phyloP scores from a whole-genome alignment of 2,113 vertebrate genomes.

The Daboia siamensis region DNA sequence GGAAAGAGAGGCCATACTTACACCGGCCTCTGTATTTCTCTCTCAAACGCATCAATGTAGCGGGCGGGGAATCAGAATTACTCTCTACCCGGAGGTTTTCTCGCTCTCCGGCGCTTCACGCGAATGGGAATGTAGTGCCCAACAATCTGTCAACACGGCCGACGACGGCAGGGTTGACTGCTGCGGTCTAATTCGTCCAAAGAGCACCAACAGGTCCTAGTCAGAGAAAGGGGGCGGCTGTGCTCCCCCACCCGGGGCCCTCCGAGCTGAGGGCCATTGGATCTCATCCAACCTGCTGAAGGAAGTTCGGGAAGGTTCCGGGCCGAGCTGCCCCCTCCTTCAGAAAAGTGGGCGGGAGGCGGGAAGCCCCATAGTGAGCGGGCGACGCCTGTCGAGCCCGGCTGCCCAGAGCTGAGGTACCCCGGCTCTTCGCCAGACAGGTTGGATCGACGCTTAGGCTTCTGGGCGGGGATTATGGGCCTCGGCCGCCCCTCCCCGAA shows the following conservation, averaged over 20 bases:
- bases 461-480: neutral
- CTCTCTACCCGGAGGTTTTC: neutral
- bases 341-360: neutral
- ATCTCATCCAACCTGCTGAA: neutral
- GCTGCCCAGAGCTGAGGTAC: neutral
- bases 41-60: neutral
- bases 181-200: neutral
- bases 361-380: neutral
- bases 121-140: neutral
- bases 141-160: neutral
- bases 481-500: neutral
- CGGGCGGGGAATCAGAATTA: neutral
- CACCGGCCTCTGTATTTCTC: neutral
- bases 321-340: neutral
- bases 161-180: neutral
- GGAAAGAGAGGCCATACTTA: neutral
- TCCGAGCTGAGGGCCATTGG: neutral
- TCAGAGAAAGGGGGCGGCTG: neutral
- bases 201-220: neutral
- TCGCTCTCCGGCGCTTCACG: neutral
- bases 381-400: neutral
- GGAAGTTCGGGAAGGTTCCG: neutral
- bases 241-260: neutral
- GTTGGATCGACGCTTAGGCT: neutral
- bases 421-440: neutral